These are phyloP conservation scores for Ichneumoninae sp. DNA, from an alignment of 2,888 invertebrate genomes.

Conservation along the genomic window DNA sequence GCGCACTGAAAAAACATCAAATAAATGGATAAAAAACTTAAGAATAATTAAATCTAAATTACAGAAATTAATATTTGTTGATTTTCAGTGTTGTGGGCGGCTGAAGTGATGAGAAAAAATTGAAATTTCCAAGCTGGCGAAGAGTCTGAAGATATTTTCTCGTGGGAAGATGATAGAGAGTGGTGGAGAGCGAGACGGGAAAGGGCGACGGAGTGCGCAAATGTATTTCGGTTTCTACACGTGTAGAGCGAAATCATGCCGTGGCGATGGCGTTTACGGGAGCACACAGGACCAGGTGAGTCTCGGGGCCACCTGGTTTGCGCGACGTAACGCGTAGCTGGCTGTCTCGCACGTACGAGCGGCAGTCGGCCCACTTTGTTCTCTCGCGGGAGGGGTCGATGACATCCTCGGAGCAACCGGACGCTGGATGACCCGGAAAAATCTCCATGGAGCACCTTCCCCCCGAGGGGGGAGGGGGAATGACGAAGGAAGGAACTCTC, in stretches of 20 bases:
- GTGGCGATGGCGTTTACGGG: constrained; percentile 57
- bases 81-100: too few relatives aligned
- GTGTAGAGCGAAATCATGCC: constrained; percentile 49
- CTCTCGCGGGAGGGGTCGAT: constrained; percentile 64
- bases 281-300: constrained; percentile 62
- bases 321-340: constrained; percentile 52
- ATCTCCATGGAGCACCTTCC: constrained; percentile 47
- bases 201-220: constrained; percentile 10
- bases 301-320: constrained; percentile 65
- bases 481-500: constrained; percentile 37
- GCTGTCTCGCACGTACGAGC: constrained; percentile 19
- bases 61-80: too few relatives aligned
- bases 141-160: constrained; percentile 4
- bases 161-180: constrained; percentile 19
- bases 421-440: constrained; percentile 62
- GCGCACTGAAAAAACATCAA: too few relatives aligned
- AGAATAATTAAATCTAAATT: too few relatives aligned
- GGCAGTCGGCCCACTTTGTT: constrained; percentile 61
- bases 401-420: constrained; percentile 60
- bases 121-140: constrained; percentile 38
- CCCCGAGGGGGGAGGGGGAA: constrained; percentile 21
- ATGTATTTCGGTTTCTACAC: constrained; percentile 30
- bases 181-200: constrained; percentile 6
- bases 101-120: background rate
- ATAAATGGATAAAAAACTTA: too few relatives aligned